Evolutionary conservation across 53 echinoderm and acorn worm species (phyloP).

Genomic region (Luidia sarsii): DNA sequence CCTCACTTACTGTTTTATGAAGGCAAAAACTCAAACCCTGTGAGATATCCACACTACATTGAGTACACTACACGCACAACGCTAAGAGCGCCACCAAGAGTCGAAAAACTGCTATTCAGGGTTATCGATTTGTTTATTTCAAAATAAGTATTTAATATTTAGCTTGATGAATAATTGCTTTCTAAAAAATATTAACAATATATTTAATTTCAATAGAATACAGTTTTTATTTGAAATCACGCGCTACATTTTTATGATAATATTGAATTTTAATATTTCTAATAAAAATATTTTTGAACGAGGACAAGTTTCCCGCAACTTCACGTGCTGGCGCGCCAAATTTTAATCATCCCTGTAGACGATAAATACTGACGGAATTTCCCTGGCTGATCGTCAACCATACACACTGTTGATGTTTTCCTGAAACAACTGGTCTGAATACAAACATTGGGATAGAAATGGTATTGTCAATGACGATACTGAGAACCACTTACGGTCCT

Average conservation of each 20-base stretch:
- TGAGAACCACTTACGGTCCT: constrained; percentile 13
- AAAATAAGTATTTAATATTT: background rate
- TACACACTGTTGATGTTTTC: background rate
- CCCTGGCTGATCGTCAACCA: background rate
- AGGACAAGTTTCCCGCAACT: constrained; percentile 44
- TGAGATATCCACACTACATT: too few species aligned
- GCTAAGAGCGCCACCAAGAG: constrained; percentile 54
- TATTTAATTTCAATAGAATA: background rate
- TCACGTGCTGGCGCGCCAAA: constrained; percentile 33
- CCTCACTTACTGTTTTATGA: too few species aligned
- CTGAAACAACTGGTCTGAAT: too few species aligned
- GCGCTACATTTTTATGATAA: background rate
- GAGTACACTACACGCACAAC: too few species aligned
- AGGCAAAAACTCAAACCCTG: too few species aligned
- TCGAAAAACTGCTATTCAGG: background rate
- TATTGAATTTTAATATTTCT: background rate
- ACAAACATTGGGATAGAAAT: constrained; percentile 2
- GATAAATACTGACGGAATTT: background rate
- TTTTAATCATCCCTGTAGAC: constrained; percentile 5
- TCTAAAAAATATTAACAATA: background rate
- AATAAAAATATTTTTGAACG: background rate
- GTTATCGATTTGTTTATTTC: background rate
- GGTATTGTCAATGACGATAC: background rate
- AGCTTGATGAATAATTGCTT: background rate
- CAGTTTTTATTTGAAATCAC: background rate